Evolutionary conservation across 2,888 invertebrate genomes (phyloP).

Genomic region (Mellilla xanthometata): DNA sequence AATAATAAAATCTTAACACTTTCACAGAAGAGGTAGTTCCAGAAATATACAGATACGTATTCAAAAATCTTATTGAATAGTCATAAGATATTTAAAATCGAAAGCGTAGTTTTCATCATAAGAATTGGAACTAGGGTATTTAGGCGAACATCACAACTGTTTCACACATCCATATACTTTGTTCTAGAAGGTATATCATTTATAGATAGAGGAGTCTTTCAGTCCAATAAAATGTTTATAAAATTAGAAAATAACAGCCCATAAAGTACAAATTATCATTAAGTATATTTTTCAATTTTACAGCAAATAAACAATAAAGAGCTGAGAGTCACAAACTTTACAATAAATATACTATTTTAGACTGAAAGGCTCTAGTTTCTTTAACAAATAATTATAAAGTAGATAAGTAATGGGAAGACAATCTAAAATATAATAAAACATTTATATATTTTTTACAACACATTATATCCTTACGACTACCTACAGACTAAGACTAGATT

Average conservation of each 20-base stretch:
- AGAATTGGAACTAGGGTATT: constrained; percentile 8
- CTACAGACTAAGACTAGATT: background rate
- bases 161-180: background rate
- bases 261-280: too few species aligned
- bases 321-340: too few species aligned
- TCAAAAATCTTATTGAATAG: constrained; percentile 52
- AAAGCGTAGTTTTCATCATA: constrained; percentile 47
- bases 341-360: too few species aligned
- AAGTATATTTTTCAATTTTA: too few species aligned
- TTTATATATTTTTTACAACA: background rate
- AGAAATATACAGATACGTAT: constrained; percentile 51
- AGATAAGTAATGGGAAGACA: constrained; percentile 38
- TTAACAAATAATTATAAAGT: background rate
- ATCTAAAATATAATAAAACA: constrained; percentile 11
- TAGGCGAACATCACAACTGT: constrained; percentile 3
- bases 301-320: too few species aligned
- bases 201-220: too few species aligned
- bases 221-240: too few species aligned
- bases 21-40: constrained; percentile 61
- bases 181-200: too few species aligned
- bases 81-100: constrained; percentile 69
- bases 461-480: background rate
- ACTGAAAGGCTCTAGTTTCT: too few species aligned
- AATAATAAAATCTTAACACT: constrained; percentile 35
- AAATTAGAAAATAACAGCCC: too few species aligned